phyloP scores from a whole-genome alignment of 2,888 invertebrate species.

The Standfussiana lucernea region DNA sequence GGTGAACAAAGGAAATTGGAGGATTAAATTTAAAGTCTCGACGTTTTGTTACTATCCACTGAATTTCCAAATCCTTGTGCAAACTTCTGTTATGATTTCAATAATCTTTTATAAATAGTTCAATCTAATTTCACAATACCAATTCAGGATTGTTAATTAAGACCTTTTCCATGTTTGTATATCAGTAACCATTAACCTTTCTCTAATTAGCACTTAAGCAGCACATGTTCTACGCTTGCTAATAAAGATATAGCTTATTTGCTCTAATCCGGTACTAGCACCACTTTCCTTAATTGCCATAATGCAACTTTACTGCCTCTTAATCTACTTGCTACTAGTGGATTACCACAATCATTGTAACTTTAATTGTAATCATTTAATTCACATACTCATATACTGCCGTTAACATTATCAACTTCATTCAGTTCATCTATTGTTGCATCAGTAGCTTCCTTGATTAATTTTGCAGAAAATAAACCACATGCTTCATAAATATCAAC shows the following conservation, averaged over 20 bases:
- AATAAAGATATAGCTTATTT: slow-evolving; percentile 25
- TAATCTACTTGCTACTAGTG: slow-evolving; percentile 11
- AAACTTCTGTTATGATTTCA: background rate
- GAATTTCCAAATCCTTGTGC: background rate
- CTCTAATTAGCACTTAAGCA: slow-evolving; percentile 9
- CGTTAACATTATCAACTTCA: background rate
- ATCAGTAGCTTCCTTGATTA: background rate
- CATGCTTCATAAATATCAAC: slow-evolving; percentile 27
- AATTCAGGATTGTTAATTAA: background rate
- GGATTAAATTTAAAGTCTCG: slow-evolving; percentile 23
- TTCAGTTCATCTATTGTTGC: background rate
- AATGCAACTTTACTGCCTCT: slow-evolving; percentile 37
- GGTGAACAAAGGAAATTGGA: slow-evolving; percentile 31
- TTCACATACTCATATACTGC: background rate
- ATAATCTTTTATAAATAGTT: no score
- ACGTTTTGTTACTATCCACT: slow-evolving; percentile 8
- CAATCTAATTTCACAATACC: background rate
- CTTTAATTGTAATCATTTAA: background rate
- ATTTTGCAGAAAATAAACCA: background rate
- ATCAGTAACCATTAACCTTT: background rate
- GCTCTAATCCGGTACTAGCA: slow-evolving; percentile 2
- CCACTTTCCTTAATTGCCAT: slow-evolving; percentile 29
- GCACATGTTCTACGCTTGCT: background rate
- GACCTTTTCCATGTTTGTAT: background rate
- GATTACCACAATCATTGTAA: slow-evolving; percentile 11